Evolutionary conservation across 2,113 vertebrate genomes (phyloP), one percentile per base, ranked within the genome.

Genomic region (Stictonetta naevosa): DNA sequence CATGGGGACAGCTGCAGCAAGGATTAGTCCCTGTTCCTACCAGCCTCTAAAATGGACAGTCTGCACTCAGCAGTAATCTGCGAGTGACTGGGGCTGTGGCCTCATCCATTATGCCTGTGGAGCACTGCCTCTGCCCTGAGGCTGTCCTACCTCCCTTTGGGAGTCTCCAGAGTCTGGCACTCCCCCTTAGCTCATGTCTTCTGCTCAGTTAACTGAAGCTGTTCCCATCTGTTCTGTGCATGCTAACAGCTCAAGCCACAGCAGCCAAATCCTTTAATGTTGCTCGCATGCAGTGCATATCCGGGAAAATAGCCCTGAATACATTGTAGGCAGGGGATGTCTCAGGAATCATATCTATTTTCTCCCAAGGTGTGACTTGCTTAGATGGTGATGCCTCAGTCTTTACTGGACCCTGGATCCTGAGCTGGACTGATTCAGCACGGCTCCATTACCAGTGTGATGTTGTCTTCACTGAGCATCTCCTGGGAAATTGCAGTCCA

Each of bases 381-480:
- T 73, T 38, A 60, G 48, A 44, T 81, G 44, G 21, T 48, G 60
- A 42, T 46, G 55, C 55, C 36, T 78, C 40, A 50, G 33, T 29
- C 50, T 81, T 78, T 38, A 40, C 20, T 28, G 38, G 14, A 34
- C 23, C 40, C 53, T 88, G 40, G 15, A 75, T 46, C 42, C 36
- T 44, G 44, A 67, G 31, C 8, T 75, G 28, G 69, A 16, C 10
- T 75, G 46, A 5, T 75, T 67, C 66, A 82, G 46, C 52, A 26
- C n/a, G 56, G 7, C n/a, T 58, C 42, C 40, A 29, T 63, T 36
- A 26, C 52, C 36, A 55, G 31, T 40, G 36, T 6, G 34, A 44
- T 6, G 29, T 26, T 9, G 13, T 26, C 46, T 63, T 69, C 50
- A 20, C 40, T 33, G 2, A 28, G 22, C 0, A 0, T 34, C 56